phyloP scores from a whole-genome alignment of 2,113 vertebrate genomes.

The Rhodinocichla rosea region DNA sequence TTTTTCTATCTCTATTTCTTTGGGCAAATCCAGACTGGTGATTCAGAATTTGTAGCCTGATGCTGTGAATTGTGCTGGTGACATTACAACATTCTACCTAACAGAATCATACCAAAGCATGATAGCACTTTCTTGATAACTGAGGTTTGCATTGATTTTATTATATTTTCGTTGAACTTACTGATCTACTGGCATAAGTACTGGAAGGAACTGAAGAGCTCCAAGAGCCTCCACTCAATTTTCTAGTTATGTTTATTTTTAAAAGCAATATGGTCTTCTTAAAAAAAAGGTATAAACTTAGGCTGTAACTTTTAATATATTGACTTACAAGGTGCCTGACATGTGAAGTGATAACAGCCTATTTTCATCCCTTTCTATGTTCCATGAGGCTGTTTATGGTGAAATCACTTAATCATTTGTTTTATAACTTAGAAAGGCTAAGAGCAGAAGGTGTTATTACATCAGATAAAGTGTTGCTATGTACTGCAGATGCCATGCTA shows the following conservation, averaged over 20 bases:
- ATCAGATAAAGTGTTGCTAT: slow-evolving; percentile 51
- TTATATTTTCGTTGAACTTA: neutral
- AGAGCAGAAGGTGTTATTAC: slow-evolving; percentile 54
- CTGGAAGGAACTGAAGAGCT: neutral
- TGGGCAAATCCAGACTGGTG: neutral
- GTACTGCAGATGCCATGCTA: slow-evolving; percentile 39
- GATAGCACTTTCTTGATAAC: neutral
- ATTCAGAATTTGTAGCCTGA: neutral
- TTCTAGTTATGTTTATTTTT: neutral
- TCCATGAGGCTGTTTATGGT: neutral
- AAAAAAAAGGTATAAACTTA: neutral
- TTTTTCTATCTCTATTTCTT: neutral
- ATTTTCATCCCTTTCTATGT: neutral
- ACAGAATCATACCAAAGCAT: neutral
- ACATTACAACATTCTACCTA: neutral
- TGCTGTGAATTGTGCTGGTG: neutral
- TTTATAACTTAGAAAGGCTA: slow-evolving; percentile 29
- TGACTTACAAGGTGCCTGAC: neutral
- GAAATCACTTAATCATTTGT: slow-evolving; percentile 36
- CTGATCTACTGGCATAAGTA: neutral
- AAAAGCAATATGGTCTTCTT: neutral
- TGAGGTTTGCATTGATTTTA: neutral
- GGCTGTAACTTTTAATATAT: neutral
- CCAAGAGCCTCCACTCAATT: neutral
- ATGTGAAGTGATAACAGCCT: neutral